Base-by-base conservation (phyloP, 2,113 vertebrate species). In the Lates calcarifer region DNA sequence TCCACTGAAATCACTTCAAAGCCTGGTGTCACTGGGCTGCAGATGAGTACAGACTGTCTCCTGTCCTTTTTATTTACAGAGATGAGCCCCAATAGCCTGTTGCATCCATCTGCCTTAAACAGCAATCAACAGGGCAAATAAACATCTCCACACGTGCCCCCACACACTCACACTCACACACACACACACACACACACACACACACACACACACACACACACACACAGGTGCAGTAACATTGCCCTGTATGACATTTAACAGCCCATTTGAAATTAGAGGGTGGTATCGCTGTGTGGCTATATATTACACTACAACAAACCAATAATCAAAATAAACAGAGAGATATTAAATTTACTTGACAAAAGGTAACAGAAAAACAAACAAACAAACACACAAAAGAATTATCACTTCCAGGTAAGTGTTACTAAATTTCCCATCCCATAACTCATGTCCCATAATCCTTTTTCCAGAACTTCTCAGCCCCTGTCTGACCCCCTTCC, bases 1-100 rank as follows among this genome's bases (percentile, higher is more conserved):
- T 89, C 77, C 88, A 93, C 85, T 90, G 84, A 92, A 90, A 82
- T 90, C 90, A 95, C 95, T 95, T 96, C 95, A 96, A 96, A 96
- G 95, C 91, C 83, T 90, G 51, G 70, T 90, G 82, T 89, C 90
- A 94, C 92, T 94, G 91, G 88, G 79, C 92, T 80, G 91, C 95
- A 95, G 92, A 95, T 94, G 93, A 96, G 84, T 76, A 77, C 77
- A 91, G 88, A 84, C 80, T 62, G 89, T 90, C 86, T 90, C 71
- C 89, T 89, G 90, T 91, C 79, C 83, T 74, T 91, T 89, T 87
- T 94, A 93, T 95, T 95, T 94, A 94, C 89, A 94, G 92, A 95
- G 94, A 94, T 94, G 92, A 94, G 91, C 74, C 26, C 45, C 81
- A 80, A 71, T 57, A 70, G 74, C 83, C 77, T 68, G 55, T 47